phyloP scores from a whole-genome alignment of 92 coral and sea anemone genomes.

The Montipora capitata region DNA sequence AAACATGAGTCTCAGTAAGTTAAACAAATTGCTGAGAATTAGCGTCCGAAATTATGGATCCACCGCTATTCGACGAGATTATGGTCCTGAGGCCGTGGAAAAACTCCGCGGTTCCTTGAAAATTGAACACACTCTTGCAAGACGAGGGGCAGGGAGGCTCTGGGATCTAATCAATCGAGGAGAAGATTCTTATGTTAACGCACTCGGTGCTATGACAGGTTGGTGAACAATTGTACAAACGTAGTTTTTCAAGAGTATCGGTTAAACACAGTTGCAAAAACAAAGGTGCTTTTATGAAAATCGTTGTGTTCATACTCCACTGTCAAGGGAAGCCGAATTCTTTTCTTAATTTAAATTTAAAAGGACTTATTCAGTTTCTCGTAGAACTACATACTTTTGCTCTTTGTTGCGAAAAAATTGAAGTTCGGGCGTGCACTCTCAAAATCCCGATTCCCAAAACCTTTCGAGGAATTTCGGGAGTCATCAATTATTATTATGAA shows the following conservation, averaged over 20 bases:
- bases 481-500: no score
- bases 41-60: constrained; percentile 83
- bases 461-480: no score
- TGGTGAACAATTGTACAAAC: background rate
- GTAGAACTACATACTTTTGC: no score
- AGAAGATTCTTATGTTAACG: constrained; percentile 82
- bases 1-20: background rate
- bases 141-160: constrained; percentile 87
- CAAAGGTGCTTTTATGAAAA: background rate
- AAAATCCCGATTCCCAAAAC: no score
- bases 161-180: constrained; percentile 87
- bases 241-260: background rate
- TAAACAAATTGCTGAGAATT: constrained; percentile 29
- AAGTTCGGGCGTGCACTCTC: no score
- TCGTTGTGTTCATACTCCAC: no score
- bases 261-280: background rate
- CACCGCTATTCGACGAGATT: constrained; percentile 92
- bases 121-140: constrained; percentile 92
- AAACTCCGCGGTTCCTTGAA: constrained; percentile 87
- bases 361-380: no score
- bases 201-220: constrained; percentile 98
- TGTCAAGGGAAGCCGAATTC: no score
- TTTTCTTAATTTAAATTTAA: no score
- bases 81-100: constrained; percentile 85
- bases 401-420: no score